A percentile compares a stretch with the other conserved stretches of the same genome.
phyloP scores from a whole-genome alignment of 2,797 vertebrate genomes.

The Phalloptychus januarius region DNA sequence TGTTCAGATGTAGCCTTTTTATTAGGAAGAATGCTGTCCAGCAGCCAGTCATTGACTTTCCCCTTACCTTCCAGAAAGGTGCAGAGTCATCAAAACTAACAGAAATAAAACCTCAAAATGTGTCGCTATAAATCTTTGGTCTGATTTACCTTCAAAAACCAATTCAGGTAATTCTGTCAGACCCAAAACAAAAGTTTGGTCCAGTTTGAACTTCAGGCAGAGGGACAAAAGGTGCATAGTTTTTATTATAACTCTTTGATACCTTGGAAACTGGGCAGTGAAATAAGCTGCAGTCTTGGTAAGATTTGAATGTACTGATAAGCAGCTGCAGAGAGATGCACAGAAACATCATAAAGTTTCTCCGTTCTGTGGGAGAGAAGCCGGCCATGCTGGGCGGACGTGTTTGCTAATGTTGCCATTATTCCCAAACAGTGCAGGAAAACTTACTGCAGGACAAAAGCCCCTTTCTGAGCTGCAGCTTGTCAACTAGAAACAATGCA shows the following conservation, averaged over 20 bases:
- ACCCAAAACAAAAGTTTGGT: neutral
- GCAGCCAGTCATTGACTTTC: neutral
- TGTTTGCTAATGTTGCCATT: constrained; percentile 55
- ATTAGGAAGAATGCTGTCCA: neutral
- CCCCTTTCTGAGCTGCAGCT: constrained; percentile 36
- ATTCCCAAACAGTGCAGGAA: constrained; percentile 46
- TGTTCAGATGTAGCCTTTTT: neutral
- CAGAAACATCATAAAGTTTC: neutral
- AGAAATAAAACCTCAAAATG: neutral
- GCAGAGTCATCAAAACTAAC: neutral
- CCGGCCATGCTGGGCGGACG: constrained; percentile 24
- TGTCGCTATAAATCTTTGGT: neutral
- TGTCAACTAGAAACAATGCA: constrained; percentile 51
- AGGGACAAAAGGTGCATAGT: neutral
- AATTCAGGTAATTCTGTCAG: neutral
- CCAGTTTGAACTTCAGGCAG: neutral
- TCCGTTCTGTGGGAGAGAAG: constrained; percentile 35
- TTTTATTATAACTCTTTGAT: neutral
- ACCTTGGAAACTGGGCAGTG: neutral
- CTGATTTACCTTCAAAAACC: too few relatives aligned
- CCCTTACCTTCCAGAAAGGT: neutral
- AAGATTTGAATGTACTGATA: neutral
- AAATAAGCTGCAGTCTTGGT: neutral
- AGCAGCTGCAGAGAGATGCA: neutral
- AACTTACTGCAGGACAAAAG: constrained; percentile 29